Conservation (phyloP, 64 coral and sea anemone genomes). For the Astreopora myriophthalma region DNA sequence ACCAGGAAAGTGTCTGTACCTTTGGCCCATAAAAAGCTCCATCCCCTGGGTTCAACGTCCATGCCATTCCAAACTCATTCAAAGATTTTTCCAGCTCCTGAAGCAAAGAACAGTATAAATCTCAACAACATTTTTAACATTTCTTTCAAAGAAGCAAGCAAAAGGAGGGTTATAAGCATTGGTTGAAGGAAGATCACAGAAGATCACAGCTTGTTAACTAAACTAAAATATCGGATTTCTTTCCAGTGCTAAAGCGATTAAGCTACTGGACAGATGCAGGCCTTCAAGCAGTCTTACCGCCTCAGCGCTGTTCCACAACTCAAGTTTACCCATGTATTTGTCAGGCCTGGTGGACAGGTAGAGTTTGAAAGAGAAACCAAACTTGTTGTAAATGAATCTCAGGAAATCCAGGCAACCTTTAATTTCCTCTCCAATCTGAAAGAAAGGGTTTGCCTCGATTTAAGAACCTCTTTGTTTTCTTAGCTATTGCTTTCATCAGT, state of each 20-base stretch:
- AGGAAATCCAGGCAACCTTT: constrained; percentile 90
- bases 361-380: constrained; percentile 98
- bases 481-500: no score
- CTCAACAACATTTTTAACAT: not conserved
- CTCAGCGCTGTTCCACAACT: constrained; percentile 89
- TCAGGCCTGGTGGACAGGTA: constrained; percentile 95
- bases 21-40: constrained; percentile 99
- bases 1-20: constrained; percentile 28
- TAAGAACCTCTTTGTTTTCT: not conserved
- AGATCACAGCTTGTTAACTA: no score
- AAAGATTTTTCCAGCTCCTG: constrained; percentile 84
- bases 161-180: no score
- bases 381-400: constrained; percentile 79
- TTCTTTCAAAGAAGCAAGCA: not conserved
- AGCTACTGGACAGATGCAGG: no score
- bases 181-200: no score
- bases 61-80: constrained; percentile 81
- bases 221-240: no score
- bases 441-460: not conserved
- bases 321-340: constrained; percentile 86
- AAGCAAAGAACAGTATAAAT: not conserved
- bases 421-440: constrained; percentile 91
- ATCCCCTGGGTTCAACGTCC: constrained; percentile 95
- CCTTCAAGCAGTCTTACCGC: constrained; percentile 31
- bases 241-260: no score